Base-by-base conservation (phyloP, 2,888 invertebrate genomes). In the Isoperla grammatica region DNA sequence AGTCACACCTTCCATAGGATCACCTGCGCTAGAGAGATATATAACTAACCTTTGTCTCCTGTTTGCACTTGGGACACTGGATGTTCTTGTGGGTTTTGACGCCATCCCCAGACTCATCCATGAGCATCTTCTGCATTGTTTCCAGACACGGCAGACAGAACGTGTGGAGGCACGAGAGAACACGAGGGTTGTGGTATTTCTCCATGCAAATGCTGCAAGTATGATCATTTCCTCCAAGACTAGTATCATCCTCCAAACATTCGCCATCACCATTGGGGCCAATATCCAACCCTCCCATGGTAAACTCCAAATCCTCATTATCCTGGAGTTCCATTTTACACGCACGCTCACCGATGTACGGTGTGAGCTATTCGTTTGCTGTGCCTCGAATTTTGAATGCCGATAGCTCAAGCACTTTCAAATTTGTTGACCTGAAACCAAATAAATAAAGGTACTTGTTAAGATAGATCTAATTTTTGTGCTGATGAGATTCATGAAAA, bases 111-210 rank as follows among this genome's bases (percentile, higher is more conserved):
- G 81, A 84, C 72, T 86, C 86, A 69, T 84, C 84, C 64, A 84
- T 81, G 70, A 90, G 78, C 71, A 88, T 80, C 73, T 90, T 89
- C 72, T 88, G 78, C 71, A 88, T 80, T 73, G 89, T 89, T 72
- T 88, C 87, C 70, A 97, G 81, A 76, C 96, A 97, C 67, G 84
- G 83, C 78, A 94, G 91, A 78, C 96, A 97, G 78, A 94, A 95
- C 56, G 92, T 92, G 79, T 97, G 96, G 73, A 97, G 85, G 77
- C 96, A 97, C 69, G 89, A 86, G 71, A 97, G 82, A 65, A 96
- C 86, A 67, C 93, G 85, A 62, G 96, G 95, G 73, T 86, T 83
- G 74, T 83, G 84, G 71, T 90, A 79, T 69, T 87, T 86, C 72
- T 84, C 83, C 71, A 85, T 67, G 82, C 84, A 84, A 69, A 83